Conservation (phyloP, 2,113 vertebrate genomes). For the Mastomys coucha region DNA sequence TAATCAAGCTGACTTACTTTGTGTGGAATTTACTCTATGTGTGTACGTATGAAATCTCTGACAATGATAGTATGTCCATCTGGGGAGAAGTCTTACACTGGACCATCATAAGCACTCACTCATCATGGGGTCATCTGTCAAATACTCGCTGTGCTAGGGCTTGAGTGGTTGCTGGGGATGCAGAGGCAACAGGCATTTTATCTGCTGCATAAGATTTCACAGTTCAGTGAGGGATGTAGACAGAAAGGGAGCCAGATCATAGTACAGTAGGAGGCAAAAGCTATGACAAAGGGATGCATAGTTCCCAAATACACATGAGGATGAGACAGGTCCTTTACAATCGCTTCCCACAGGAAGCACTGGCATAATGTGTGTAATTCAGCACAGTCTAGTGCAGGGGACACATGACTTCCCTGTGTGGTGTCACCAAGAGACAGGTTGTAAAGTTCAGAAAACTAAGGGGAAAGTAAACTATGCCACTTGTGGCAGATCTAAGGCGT, state of each 20-base stretch:
- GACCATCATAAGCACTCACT: neutral
- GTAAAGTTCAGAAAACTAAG: slow-evolving; percentile 31
- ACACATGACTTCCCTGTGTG: neutral
- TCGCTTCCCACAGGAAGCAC: neutral
- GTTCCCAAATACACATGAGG: neutral
- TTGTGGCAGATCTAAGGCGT: neutral
- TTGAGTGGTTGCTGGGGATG: neutral
- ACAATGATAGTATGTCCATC: neutral
- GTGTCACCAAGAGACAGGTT: neutral
- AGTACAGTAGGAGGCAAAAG: neutral
- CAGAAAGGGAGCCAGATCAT: neutral
- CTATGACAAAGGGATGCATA: neutral
- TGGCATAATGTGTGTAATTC: neutral
- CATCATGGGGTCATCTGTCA: neutral
- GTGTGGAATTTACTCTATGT: neutral
- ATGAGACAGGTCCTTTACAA: neutral
- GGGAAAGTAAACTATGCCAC: neutral
- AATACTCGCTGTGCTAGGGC: neutral
- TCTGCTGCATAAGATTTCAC: neutral
- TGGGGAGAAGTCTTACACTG: neutral
- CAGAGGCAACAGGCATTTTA: neutral
- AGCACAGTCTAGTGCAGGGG: neutral
- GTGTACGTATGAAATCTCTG: neutral
- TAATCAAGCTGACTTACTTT: neutral
- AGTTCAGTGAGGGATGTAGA: neutral